A percentile compares a stretch with the other conserved stretches of the same genome.
These are phyloP conservation scores for Mareca strepera DNA, from an alignment of 2,797 vertebrate species.

Conservation along the genomic window DNA sequence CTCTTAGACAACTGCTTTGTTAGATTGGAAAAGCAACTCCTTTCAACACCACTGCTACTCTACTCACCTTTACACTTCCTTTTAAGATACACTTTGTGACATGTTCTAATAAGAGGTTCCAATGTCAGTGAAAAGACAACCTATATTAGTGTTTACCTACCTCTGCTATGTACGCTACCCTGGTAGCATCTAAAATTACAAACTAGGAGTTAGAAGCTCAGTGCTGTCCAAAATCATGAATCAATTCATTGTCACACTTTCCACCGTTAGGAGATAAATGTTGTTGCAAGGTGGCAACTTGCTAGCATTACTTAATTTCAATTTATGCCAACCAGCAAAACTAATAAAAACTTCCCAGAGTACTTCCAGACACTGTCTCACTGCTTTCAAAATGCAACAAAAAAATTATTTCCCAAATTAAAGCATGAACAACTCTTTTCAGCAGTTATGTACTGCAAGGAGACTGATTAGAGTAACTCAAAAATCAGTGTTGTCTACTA, in stretches of 20 bases:
- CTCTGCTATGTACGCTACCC: not conserved
- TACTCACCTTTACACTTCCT: not conserved
- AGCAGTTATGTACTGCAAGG: not conserved
- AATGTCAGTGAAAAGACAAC: not conserved
- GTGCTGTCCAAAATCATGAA: not conserved
- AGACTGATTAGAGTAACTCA: not conserved
- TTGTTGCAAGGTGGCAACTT: not conserved
- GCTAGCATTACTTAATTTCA: not conserved
- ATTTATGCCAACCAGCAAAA: not conserved
- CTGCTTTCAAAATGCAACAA: not conserved
- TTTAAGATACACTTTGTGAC: not conserved
- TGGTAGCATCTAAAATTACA: not conserved
- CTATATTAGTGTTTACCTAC: not conserved
- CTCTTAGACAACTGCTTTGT: not conserved
- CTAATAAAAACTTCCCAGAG: not conserved
- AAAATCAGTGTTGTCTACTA: conserved; percentile 4
- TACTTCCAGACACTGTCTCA: not conserved
- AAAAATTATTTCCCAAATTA: not conserved
- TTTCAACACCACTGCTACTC: not conserved
- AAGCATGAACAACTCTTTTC: not conserved
- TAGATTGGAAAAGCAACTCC: not conserved
- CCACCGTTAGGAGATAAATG: not conserved
- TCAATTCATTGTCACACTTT: not conserved
- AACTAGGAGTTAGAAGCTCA: not conserved
- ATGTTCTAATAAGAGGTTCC: not conserved